Evolutionary conservation across 2,113 vertebrate genomes (phyloP).

Genomic region (Nannospalax galili): DNA sequence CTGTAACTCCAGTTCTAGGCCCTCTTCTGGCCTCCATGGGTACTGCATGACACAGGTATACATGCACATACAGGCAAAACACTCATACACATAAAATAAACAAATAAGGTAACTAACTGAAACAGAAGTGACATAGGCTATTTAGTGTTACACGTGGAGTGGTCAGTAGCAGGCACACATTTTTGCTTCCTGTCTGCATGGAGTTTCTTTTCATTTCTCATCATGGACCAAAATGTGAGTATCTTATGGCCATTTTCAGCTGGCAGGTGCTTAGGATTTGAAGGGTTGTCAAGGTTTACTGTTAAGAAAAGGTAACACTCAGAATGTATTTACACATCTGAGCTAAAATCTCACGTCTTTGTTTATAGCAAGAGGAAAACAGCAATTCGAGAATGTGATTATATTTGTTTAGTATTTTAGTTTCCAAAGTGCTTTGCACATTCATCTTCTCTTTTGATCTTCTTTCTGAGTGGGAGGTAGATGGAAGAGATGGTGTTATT

Average conservation of each 20-base stretch:
- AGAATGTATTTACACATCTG: slow-evolving; percentile 23
- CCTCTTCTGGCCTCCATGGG: too few species aligned
- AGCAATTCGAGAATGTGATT: background rate
- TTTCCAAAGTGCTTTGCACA: slow-evolving; percentile 43
- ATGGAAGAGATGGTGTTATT: background rate
- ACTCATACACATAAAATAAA: too few species aligned
- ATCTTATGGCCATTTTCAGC: background rate
- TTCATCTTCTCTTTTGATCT: slow-evolving; percentile 25
- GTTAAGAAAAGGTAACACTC: slow-evolving; percentile 1
- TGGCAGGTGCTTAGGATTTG: background rate
- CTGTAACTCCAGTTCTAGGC: too few species aligned
- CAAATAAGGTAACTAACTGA: too few species aligned
- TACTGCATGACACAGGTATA: too few species aligned
- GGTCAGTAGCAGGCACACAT: background rate
- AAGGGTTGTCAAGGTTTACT: slow-evolving; percentile 6
- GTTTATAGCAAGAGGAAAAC: slow-evolving; percentile 44
- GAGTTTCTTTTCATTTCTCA: background rate
- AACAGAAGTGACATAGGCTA: background rate
- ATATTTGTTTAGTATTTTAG: slow-evolving; percentile 48
- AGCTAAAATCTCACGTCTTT: slow-evolving; percentile 42
- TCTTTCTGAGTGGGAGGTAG: background rate
- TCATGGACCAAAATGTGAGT: background rate
- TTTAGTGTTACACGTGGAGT: background rate
- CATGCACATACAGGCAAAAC: too few species aligned
- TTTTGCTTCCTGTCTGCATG: background rate